Conservation (phyloP, 2,888 invertebrate genomes). For the Cephus rjabovi region DNA sequence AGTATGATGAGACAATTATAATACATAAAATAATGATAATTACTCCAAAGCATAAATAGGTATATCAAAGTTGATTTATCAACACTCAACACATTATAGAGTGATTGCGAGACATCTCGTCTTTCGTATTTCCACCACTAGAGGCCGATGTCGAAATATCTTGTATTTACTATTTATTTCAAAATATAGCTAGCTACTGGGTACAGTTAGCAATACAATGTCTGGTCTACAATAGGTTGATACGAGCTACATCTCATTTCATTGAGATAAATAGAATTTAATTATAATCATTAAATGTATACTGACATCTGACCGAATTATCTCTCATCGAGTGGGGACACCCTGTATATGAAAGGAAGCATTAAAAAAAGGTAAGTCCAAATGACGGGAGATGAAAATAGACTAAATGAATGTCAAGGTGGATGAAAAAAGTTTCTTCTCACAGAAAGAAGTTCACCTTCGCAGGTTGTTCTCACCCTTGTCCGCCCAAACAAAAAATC, state of each 20-base stretch:
- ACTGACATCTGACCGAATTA: background rate
- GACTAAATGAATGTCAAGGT: background rate
- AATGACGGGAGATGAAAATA: background rate
- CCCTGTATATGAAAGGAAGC: background rate
- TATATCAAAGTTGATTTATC: background rate
- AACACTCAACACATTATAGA: background rate
- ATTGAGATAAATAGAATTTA: background rate
- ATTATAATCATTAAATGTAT: background rate
- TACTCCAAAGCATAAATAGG: background rate
- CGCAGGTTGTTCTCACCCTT: background rate
- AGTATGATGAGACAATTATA: background rate
- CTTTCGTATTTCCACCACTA: no score
- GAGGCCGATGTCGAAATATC: no score
- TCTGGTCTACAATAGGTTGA: no score
- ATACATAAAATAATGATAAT: background rate
- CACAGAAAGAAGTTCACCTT: constrained; percentile 2
- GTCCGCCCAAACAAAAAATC: background rate
- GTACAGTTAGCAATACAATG: no score
- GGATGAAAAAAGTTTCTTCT: background rate
- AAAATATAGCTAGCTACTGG: no score
- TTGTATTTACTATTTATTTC: no score
- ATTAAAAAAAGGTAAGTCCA: background rate
- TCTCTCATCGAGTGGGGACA: background rate
- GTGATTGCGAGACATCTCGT: no score
- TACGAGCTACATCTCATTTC: background rate